Conservation (phyloP, 2,888 invertebrate genomes). For the Agrenia bidenticulata region DNA sequence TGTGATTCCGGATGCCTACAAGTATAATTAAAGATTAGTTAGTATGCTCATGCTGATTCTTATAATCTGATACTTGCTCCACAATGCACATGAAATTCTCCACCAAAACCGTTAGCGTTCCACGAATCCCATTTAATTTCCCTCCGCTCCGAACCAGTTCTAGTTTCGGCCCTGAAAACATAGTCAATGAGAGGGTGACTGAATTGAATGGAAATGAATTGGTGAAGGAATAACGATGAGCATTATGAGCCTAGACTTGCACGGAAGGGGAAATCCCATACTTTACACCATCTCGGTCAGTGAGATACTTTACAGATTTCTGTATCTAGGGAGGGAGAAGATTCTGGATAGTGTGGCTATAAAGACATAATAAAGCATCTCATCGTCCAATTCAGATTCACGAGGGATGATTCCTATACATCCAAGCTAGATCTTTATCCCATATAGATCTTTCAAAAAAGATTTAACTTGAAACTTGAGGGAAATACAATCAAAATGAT, state of each 20-base stretch:
- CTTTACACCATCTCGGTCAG: not conserved
- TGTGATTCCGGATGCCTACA: no score
- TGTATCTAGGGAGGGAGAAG: no score
- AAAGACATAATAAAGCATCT: not conserved
- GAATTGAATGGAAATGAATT: conserved; percentile 16
- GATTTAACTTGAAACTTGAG: no score
- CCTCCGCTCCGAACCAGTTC: no score
- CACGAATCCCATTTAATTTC: no score
- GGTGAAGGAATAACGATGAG: conserved; percentile 12
- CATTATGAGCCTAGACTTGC: not conserved
- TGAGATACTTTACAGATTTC: not conserved
- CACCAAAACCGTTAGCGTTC: no score
- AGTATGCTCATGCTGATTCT: no score
- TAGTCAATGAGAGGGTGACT: conserved; percentile 4
- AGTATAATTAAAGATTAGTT: no score
- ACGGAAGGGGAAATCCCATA: not conserved
- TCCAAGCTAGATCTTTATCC: not conserved
- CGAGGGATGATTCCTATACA: conserved; percentile 5
- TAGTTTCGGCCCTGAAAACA: not conserved
- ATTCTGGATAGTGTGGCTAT: no score
- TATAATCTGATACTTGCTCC: no score
- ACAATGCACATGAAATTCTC: no score
- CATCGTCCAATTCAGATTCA: conserved; percentile 7
- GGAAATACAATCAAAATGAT: no score
- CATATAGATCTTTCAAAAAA: not conserved